Conservation (phyloP, 2,113 vertebrate species). For the Phyllostomus discolor region DNA sequence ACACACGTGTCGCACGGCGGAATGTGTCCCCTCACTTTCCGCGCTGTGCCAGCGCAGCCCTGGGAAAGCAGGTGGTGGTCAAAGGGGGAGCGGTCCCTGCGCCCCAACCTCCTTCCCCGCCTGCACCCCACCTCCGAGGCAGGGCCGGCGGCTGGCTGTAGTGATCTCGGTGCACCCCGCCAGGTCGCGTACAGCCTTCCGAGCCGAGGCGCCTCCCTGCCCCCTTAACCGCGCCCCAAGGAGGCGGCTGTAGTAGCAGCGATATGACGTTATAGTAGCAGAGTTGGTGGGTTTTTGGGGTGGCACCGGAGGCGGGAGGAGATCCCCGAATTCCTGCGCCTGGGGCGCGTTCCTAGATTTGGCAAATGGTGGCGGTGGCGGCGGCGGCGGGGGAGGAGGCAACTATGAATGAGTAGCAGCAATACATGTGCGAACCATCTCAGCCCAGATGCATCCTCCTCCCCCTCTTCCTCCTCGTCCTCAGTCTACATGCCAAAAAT, state of each 20-base stretch:
- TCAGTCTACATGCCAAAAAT: slow-evolving; percentile 89
- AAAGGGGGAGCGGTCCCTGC: slow-evolving; percentile 84
- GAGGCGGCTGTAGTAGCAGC: slow-evolving; percentile 60
- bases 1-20: slow-evolving; percentile 46
- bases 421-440: slow-evolving; percentile 88
- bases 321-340: slow-evolving; percentile 85
- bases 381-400: slow-evolving; percentile 75
- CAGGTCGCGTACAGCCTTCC: slow-evolving; percentile 67
- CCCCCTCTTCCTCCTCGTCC: slow-evolving; percentile 83
- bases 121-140: slow-evolving; percentile 56
- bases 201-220: slow-evolving; percentile 59
- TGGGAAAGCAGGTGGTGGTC: neutral
- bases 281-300: slow-evolving; percentile 82
- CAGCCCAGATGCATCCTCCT: slow-evolving; percentile 84
- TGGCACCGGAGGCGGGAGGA: slow-evolving; percentile 87
- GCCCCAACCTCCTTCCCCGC: slow-evolving; percentile 87
- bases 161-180: slow-evolving; percentile 65
- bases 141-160: slow-evolving; percentile 88
- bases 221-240: slow-evolving; percentile 51
- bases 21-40: slow-evolving; percentile 77
- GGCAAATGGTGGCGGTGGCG: slow-evolving; percentile 84
- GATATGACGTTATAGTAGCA: slow-evolving; percentile 82
- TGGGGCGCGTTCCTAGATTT: slow-evolving; percentile 85
- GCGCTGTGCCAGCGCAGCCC: slow-evolving; percentile 58
- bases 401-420: slow-evolving; percentile 90